Percentiles rank a stretch among this genome's conserved stretches.
Evolutionary conservation across 2,797 vertebrate genomes (phyloP).

Genomic region (Oreochromis grahami): DNA sequence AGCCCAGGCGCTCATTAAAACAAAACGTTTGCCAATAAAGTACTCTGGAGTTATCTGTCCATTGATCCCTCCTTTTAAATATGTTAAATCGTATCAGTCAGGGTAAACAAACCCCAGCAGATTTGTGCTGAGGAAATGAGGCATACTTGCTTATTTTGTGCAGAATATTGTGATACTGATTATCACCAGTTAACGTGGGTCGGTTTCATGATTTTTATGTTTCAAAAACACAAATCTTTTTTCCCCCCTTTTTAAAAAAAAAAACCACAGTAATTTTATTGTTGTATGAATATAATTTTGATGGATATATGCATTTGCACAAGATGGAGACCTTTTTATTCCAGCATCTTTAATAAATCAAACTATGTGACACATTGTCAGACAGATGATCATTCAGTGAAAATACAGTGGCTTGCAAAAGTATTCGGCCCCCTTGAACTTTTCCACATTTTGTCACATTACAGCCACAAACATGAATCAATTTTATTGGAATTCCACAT

Average conservation of each 20-base stretch:
- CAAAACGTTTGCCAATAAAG: background rate
- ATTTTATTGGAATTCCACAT: too few species aligned
- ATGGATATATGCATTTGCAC: background rate
- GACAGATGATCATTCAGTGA: background rate
- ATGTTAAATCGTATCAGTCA: background rate
- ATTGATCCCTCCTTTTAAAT: background rate
- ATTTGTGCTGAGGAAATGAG: background rate
- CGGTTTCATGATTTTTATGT: background rate
- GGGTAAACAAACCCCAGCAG: background rate
- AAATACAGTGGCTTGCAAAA: background rate
- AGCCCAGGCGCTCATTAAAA: background rate
- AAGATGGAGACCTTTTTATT: background rate
- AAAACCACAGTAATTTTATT: too few species aligned
- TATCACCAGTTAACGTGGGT: background rate
- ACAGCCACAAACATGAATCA: too few species aligned
- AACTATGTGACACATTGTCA: background rate
- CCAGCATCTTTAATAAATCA: background rate
- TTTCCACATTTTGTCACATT: too few species aligned
- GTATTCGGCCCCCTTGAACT: too few species aligned
- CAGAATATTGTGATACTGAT: background rate
- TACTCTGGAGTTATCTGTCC: background rate
- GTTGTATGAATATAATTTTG: background rate
- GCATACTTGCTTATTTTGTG: background rate
- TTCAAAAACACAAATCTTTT: background rate
- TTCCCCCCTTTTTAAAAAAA: accelerated